Conservation (phyloP, 2,888 invertebrate genomes). For the Bombyx huttoni region DNA sequence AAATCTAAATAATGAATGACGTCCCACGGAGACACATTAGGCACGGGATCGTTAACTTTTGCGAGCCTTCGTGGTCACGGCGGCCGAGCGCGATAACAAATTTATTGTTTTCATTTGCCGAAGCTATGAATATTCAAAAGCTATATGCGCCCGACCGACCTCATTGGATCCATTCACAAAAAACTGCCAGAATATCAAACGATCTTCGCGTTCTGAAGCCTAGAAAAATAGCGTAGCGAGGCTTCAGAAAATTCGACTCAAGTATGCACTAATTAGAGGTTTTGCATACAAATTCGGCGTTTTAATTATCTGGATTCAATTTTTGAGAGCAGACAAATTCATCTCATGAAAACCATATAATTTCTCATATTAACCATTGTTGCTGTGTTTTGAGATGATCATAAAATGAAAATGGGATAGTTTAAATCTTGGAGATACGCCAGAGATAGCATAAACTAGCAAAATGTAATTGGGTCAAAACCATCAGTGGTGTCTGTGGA, state of each 20-base stretch:
- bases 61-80: constrained; percentile 13
- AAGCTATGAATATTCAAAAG: constrained; percentile 46
- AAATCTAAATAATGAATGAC: constrained; percentile 1
- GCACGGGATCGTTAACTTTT: constrained; percentile 25
- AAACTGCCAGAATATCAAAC: constrained; percentile 18
- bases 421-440: neutral
- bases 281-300: neutral
- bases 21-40: constrained; percentile 4
- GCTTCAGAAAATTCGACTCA: neutral
- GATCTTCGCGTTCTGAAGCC: neutral
- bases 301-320: neutral
- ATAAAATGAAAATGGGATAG: neutral
- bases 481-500: neutral
- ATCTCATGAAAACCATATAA: too few relatives aligned
- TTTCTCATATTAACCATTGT: neutral
- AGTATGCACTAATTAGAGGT: neutral
- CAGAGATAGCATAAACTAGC: neutral
- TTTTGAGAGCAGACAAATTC: neutral
- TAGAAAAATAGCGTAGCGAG: neutral
- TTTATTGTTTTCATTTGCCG: constrained; percentile 32
- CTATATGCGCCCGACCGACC: constrained; percentile 24
- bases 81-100: constrained; percentile 16
- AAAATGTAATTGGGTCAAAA: neutral
- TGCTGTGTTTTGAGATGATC: neutral
- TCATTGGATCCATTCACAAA: constrained; percentile 28